Percentiles rank a stretch among this genome's conserved stretches.
These are phyloP conservation scores for Malurus alboscapulatus DNA, from an alignment of 2,113 vertebrate genomes.

Conservation along the genomic window DNA sequence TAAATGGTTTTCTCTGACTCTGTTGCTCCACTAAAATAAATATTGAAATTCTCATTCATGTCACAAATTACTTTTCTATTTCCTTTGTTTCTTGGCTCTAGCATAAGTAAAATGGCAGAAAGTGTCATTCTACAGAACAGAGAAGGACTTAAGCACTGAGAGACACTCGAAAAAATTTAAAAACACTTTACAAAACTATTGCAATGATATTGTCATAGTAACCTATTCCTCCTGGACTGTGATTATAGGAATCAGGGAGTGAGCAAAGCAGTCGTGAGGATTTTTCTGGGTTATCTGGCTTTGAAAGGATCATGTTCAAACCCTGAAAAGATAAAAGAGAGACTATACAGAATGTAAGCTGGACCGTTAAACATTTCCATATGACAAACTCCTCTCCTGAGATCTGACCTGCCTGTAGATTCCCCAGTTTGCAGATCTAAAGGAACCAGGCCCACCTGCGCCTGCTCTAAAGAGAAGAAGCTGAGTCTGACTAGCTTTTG, in stretches of 20 bases:
- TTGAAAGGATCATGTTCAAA: slow-evolving; percentile 80
- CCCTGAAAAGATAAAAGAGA: slow-evolving; percentile 77
- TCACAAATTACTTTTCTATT: not conserved
- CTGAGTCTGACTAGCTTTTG: slow-evolving; percentile 53
- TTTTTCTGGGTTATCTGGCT: slow-evolving; percentile 77
- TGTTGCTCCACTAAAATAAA: not conserved
- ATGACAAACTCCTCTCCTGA: slow-evolving; percentile 75
- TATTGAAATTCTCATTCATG: not conserved
- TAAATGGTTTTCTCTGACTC: not conserved
- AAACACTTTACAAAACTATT: slow-evolving; percentile 43
- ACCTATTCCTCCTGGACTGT: slow-evolving; percentile 52
- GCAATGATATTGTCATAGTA: slow-evolving; percentile 67
- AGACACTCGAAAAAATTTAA: not conserved
- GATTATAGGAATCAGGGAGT: slow-evolving; percentile 50
- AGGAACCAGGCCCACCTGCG: slow-evolving; percentile 33
- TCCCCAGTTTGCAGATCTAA: slow-evolving; percentile 71
- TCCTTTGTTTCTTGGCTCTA: not conserved
- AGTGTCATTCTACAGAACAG: not conserved
- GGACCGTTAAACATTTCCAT: slow-evolving; percentile 76
- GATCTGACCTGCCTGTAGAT: slow-evolving; percentile 72
- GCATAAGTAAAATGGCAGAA: not conserved
- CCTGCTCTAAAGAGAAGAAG: slow-evolving; percentile 41
- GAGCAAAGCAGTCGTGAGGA: slow-evolving; percentile 36
- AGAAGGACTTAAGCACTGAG: not conserved
- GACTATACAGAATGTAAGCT: slow-evolving; percentile 70